Evolutionary conservation across 2,113 vertebrate species (phyloP).

Genomic region (Puntigrus tetrazona): DNA sequence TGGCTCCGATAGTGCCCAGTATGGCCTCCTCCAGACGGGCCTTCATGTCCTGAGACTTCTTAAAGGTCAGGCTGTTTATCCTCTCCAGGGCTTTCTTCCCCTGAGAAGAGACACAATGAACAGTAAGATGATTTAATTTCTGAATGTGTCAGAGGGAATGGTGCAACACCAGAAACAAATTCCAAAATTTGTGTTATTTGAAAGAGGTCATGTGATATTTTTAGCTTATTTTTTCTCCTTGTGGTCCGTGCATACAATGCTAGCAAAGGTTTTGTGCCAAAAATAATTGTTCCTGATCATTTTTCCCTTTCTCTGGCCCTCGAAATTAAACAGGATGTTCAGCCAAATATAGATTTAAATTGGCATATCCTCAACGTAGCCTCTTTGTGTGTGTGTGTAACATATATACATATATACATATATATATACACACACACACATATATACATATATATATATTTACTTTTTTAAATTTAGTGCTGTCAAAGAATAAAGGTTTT

Average conservation of each 20-base stretch:
- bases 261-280: background rate
- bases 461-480: no score
- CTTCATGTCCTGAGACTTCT: constrained; percentile 94
- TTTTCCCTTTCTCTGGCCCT: background rate
- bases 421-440: no score
- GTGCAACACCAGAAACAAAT: background rate
- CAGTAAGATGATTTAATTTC: no score
- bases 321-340: constrained; percentile 8
- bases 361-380: background rate
- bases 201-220: background rate
- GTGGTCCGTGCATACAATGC: background rate
- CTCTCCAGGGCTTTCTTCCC: constrained; percentile 86
- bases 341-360: background rate
- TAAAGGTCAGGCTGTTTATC: constrained; percentile 90
- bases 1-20: constrained; percentile 85
- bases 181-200: background rate
- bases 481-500: no score
- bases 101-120: constrained; percentile 63
- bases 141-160: background rate
- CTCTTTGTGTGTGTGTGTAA: no score
- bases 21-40: constrained; percentile 90
- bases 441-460: no score
- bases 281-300: background rate
- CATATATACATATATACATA: no score
- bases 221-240: background rate